Conservation (phyloP, 1,140 invertebrate species). For the Meloidogyne exigua region DNA sequence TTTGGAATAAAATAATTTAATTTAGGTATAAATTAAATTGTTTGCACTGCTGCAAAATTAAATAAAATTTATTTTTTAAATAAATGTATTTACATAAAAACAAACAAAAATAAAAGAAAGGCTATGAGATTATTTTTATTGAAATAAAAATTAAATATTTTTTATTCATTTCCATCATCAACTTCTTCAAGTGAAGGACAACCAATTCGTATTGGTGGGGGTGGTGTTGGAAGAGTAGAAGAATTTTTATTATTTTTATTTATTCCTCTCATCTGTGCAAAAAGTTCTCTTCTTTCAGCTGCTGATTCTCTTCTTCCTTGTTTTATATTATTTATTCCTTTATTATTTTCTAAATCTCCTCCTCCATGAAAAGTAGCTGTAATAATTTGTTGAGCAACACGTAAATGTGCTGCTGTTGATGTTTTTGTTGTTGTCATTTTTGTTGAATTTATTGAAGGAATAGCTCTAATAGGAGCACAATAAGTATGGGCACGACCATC, state of each 20-base stretch:
- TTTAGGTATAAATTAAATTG: too few species aligned
- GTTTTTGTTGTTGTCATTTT: not conserved
- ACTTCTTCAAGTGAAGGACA: not conserved
- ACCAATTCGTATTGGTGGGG: not conserved
- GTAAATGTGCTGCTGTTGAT: not conserved
- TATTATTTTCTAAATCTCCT: not conserved
- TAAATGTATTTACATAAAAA: too few species aligned
- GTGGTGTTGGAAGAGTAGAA: not conserved
- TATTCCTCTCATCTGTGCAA: not conserved
- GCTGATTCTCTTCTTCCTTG: not conserved
- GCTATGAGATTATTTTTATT: not conserved
- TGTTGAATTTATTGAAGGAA: not conserved
- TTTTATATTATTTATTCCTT: not conserved
- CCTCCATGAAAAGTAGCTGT: not conserved
- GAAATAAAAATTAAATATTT: not conserved
- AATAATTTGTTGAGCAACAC: constrained; percentile 1
- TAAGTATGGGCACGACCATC: constrained; percentile 43
- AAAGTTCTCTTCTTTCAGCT: not conserved
- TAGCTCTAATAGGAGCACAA: constrained; percentile 25
- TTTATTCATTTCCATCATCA: not conserved
- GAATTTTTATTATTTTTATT: not conserved
- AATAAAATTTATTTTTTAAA: too few species aligned
- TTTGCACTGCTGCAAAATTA: too few species aligned
- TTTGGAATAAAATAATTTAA: too few species aligned
- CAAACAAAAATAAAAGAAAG: not conserved